These are phyloP conservation scores for Eilema caniola DNA, from an alignment of 2,888 invertebrate species.

Conservation along the genomic window DNA sequence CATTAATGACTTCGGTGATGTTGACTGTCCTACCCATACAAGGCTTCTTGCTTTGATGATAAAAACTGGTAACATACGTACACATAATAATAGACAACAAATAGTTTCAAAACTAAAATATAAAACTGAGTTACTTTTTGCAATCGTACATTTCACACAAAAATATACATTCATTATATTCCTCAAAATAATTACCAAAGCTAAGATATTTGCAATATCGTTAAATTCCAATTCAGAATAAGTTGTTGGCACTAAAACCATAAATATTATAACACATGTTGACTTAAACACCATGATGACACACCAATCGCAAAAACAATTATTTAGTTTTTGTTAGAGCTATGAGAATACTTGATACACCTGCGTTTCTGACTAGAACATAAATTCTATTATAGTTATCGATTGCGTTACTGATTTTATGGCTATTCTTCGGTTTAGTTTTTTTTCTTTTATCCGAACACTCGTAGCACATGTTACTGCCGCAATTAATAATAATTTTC, in stretches of 20 bases:
- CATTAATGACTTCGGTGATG: too few relatives aligned
- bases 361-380: background rate
- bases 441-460: too few relatives aligned
- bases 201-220: slow-evolving; percentile 49
- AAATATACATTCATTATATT: too few relatives aligned
- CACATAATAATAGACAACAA: too few relatives aligned
- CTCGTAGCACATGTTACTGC: too few relatives aligned
- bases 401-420: slow-evolving; percentile 16
- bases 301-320: background rate
- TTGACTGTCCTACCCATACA: too few relatives aligned
- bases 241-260: background rate
- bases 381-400: slow-evolving; percentile 5
- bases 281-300: background rate
- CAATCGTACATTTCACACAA: too few relatives aligned
- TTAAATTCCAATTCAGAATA: slow-evolving; percentile 36
- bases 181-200: slow-evolving; percentile 55
- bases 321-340: background rate
- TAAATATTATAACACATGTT: background rate
- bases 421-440: background rate
- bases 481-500: too few relatives aligned
- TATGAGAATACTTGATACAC: background rate
- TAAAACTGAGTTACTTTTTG: too few relatives aligned
- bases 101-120: too few relatives aligned
- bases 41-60: too few relatives aligned
- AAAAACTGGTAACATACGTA: too few relatives aligned